These are phyloP conservation scores for Tenthredo amoena DNA, from an alignment of 2,888 invertebrate species.

Conservation along the genomic window DNA sequence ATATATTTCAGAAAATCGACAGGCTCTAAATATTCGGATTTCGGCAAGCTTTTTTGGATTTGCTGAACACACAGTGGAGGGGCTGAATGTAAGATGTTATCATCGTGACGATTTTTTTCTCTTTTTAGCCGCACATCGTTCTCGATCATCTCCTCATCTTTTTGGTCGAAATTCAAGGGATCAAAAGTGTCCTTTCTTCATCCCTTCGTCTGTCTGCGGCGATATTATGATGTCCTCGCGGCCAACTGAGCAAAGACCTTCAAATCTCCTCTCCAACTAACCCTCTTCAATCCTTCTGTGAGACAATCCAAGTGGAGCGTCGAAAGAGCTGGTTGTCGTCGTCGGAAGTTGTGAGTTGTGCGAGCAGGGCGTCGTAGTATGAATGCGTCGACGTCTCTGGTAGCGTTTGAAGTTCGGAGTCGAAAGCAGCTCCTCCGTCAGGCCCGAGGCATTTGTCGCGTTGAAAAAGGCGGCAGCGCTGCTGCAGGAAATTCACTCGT, in stretches of 20 bases:
- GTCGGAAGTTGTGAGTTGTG: slow-evolving; percentile 17
- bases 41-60: background rate
- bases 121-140: background rate
- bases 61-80: background rate
- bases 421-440: slow-evolving; percentile 21
- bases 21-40: background rate
- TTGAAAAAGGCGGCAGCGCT: slow-evolving; percentile 36
- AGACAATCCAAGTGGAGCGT: slow-evolving; percentile 10
- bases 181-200: background rate
- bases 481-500: slow-evolving; percentile 53
- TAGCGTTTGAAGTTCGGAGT: slow-evolving; percentile 38
- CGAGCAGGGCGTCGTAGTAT: slow-evolving; percentile 19
- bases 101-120: background rate
- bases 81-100: background rate
- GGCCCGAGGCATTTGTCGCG: slow-evolving; percentile 36
- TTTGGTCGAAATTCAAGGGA: background rate
- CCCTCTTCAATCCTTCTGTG: slow-evolving; percentile 14
- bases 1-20: background rate
- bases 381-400: slow-evolving; percentile 33
- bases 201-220: background rate
- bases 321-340: background rate
- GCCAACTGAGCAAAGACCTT: background rate
- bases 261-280: background rate
- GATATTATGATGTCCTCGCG: background rate
- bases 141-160: background rate